Conservation (phyloP, 37 sponge, comb jelly and placozoan species). For the Ianthella basta region DNA sequence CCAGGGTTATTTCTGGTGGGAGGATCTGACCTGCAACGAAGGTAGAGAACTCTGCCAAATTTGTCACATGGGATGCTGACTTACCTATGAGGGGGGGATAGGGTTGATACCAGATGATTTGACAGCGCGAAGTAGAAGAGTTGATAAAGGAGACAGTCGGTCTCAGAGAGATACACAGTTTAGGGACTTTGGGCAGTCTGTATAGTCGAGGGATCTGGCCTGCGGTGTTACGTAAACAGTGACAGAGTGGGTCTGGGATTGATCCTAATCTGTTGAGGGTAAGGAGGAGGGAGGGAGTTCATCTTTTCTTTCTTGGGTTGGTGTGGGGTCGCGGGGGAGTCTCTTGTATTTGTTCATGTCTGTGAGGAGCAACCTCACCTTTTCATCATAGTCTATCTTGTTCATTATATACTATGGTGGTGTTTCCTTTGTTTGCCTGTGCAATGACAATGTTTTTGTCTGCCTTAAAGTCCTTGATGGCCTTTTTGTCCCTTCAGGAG, state of each 20-base stretch:
- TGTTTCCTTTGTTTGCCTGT: constrained; percentile 14
- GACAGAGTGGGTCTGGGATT: constrained; percentile 18
- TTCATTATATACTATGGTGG: constrained; percentile 5
- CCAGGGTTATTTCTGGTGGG: neutral
- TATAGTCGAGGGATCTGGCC: constrained; percentile 37
- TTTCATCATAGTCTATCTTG: neutral
- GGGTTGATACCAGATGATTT: too few relatives aligned
- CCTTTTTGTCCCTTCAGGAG: neutral
- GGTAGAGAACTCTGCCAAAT: constrained; percentile 15
- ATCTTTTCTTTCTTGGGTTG: constrained; percentile 39
- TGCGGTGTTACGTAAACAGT: constrained; percentile 31
- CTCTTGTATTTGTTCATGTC: neutral
- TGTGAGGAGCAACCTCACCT: constrained; percentile 17
- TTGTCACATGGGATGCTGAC: constrained; percentile 6
- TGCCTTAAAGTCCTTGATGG: constrained; percentile 2
- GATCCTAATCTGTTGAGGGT: neutral
- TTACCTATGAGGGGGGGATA: constrained; percentile 46
- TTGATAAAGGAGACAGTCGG: constrained; percentile 12
- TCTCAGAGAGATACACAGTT: constrained; percentile 17
- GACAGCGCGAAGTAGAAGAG: constrained; percentile 36
- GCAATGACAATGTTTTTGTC: neutral
- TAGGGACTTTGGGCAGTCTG: constrained; percentile 43
- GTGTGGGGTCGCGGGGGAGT: constrained; percentile 29
- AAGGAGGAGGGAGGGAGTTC: constrained; percentile 28
- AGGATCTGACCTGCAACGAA: constrained; percentile 18